Percentiles rank a stretch among this genome's conserved stretches.
Conservation (phyloP, 2,888 invertebrate genomes). For the Plutella xylostella region DNA sequence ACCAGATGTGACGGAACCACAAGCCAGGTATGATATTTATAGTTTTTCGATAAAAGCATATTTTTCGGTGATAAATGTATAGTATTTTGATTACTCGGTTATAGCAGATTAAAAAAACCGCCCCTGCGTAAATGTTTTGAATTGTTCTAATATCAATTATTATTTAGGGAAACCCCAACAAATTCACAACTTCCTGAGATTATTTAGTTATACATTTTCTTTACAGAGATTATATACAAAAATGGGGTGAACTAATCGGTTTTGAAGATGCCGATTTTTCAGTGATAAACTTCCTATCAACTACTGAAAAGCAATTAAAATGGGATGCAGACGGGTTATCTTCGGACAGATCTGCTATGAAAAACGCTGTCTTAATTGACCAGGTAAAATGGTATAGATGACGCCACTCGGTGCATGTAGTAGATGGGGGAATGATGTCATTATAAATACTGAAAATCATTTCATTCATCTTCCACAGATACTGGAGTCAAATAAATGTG, state of each 20-base stretch:
- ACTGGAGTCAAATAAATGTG: slow-evolving; percentile 45
- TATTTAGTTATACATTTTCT: background rate
- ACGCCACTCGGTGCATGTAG: background rate
- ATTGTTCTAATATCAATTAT: too few species aligned
- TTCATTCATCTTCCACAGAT: slow-evolving; percentile 23
- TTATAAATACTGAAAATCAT: background rate
- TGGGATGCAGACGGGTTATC: slow-evolving; percentile 91
- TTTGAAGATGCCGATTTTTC: slow-evolving; percentile 45
- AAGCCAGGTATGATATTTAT: slow-evolving; percentile 56
- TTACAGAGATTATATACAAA: slow-evolving; percentile 49
- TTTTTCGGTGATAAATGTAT: too few species aligned
- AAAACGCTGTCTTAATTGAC: slow-evolving; percentile 84
- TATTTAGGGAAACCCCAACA: too few species aligned
- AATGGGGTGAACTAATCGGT: slow-evolving; percentile 59
- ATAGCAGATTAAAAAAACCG: too few species aligned
- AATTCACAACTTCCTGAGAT: background rate
- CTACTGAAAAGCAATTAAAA: slow-evolving; percentile 75
- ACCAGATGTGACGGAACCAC: slow-evolving; percentile 76
- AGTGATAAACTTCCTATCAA: slow-evolving; percentile 46
- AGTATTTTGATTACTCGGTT: too few species aligned
- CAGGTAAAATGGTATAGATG: slow-evolving; percentile 63
- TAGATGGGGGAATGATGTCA: background rate
- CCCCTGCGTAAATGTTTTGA: too few species aligned
- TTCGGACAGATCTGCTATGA: slow-evolving; percentile 80
- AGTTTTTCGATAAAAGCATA: too few species aligned